Evolutionary conservation across 92 coral and sea anemone species (phyloP).

Genomic region (Epizoanthus scotinus): DNA sequence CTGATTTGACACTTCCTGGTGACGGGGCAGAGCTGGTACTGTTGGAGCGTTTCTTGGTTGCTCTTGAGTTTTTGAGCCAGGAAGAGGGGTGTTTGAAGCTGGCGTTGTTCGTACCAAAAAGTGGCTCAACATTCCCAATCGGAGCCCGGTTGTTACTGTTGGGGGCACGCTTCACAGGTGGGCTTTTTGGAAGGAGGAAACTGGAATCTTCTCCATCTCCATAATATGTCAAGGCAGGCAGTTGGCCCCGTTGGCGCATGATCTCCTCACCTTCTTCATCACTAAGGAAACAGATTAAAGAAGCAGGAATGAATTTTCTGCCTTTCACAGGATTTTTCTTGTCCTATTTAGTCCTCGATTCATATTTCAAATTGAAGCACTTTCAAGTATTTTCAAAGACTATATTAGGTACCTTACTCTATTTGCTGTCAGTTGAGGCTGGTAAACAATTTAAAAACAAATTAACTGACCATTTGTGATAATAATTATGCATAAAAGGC

Average conservation of each 20-base stretch:
- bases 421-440: no score
- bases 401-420: no score
- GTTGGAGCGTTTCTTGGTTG: conserved; percentile 46
- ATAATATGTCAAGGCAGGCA: conserved; percentile 71
- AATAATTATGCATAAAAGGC: no score
- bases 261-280: conserved; percentile 99
- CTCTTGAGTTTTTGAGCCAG: conserved; percentile 52
- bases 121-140: conserved; percentile 41
- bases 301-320: neutral
- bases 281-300: conserved; percentile 42
- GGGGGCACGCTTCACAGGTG: conserved; percentile 31
- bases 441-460: no score
- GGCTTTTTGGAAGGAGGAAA: conserved; percentile 46
- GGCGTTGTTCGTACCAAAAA: conserved; percentile 48
- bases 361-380: no score
- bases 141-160: conserved; percentile 52
- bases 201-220: conserved; percentile 55
- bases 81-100: conserved; percentile 66
- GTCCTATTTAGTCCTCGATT: no score
- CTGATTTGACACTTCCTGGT: conserved; percentile 29
- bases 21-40: conserved; percentile 29
- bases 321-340: no score
- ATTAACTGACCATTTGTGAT: no score
- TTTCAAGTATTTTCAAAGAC: no score
- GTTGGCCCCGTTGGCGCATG: conserved; percentile 80